These are phyloP conservation scores for Sarcophaga carnaria DNA, from an alignment of 2,888 invertebrate genomes.

Conservation along the genomic window DNA sequence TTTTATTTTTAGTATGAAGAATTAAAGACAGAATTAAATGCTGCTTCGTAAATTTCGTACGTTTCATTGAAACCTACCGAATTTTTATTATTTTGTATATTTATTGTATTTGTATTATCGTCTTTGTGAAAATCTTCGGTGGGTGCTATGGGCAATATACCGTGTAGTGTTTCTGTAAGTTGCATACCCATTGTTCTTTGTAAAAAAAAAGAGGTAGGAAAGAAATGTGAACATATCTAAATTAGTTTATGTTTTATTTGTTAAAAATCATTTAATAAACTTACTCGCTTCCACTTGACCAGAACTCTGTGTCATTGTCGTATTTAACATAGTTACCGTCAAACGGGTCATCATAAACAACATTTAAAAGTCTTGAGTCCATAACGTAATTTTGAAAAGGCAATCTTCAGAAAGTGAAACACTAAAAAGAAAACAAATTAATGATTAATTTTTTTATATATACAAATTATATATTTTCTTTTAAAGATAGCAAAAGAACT, in stretches of 20 bases:
- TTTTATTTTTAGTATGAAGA: conserved; percentile 28
- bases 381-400: conserved; percentile 68
- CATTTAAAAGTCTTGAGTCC: conserved; percentile 81
- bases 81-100: conserved; percentile 74
- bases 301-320: conserved; percentile 76
- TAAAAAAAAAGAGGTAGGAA: neutral
- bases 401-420: conserved; percentile 59
- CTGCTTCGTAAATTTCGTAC: conserved; percentile 11
- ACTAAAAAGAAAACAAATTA: conserved; percentile 16
- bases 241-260: neutral
- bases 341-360: conserved; percentile 80
- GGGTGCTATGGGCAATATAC: conserved; percentile 78
- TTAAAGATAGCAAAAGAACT: too few species aligned
- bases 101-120: conserved; percentile 70
- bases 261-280: conserved; percentile 61
- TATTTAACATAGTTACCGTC: conserved; percentile 79
- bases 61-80: conserved; percentile 73
- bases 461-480: too few species aligned
- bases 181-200: conserved; percentile 75
- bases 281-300: conserved; percentile 79
- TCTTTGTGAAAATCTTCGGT: conserved; percentile 73
- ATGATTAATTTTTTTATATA: neutral
- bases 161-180: conserved; percentile 80
- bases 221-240: neutral
- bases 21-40: conserved; percentile 34